Base-by-base conservation (phyloP, 2,797 vertebrate genomes). In the Apodemus agrarius region DNA sequence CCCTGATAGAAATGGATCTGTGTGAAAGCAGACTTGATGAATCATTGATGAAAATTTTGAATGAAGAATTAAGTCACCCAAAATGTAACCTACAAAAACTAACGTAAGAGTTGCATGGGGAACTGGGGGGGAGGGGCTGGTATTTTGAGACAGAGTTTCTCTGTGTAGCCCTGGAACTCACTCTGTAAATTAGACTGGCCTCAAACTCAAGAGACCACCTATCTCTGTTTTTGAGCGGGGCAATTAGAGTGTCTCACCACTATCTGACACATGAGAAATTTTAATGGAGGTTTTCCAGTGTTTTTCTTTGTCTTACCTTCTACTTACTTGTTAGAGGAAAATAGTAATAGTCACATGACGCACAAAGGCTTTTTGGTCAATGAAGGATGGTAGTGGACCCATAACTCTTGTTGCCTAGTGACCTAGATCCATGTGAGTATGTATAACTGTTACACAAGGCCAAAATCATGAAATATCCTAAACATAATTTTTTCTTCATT, bases 11-110 rank as follows among this genome's bases (percentile, higher is more conserved):
- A 90, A 12, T 97, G 89, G 37, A 92, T 21, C 43, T 98, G 29
- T 59, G 7, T 75, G 26, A 85, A 37, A 97, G 97, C 86, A 87
- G 31, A 78, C 54, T 97, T 31, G 49, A 95, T 97, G 78, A 96
- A 43, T 34, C 57, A 40, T 63, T 81, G 54, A 54, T 95, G 92
- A 97, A 92, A n/a, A 92, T 61, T 83, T 57, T 98, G n/a, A 92
- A 78, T 82, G 29, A 97, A 91, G 97, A 95, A 76, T 87, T 98
- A 86, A 94, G 34, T 6, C 91, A 97, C 40, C 95, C 97, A 78
- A 91, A 85, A 6, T 98, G 97, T 96, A 97, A 97, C 94, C 88
- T 98, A 63, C 85, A 97, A 85, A 98, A 90, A 79, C 90, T 98
- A 31, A 59, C 92, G 97, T 98, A 94, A 97, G 97, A 97, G 34